Conservation (phyloP, 2,113 vertebrate species). For the Actinemys pallida region DNA sequence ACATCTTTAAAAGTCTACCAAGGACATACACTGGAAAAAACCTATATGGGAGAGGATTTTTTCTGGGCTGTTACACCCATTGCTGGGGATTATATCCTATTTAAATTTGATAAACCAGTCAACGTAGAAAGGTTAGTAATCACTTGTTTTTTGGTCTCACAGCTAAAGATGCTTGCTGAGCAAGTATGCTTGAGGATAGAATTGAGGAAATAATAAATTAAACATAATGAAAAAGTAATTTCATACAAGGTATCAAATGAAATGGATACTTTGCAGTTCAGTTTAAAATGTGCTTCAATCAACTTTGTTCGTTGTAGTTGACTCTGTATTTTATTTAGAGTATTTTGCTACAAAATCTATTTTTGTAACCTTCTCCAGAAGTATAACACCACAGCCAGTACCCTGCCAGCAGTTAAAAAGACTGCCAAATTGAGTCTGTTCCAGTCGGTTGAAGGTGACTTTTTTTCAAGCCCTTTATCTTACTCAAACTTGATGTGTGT, state of each 20-base stretch:
- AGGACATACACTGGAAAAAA: slow-evolving; percentile 96
- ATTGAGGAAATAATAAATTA: background rate
- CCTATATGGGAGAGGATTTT: slow-evolving; percentile 97
- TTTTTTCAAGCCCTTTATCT: background rate
- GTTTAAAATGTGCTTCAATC: background rate
- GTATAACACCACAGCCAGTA: background rate
- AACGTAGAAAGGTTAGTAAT: slow-evolving; percentile 90
- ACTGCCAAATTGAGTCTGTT: background rate
- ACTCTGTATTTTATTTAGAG: background rate
- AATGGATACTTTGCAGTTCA: background rate
- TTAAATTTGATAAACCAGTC: slow-evolving; percentile 96
- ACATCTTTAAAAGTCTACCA: slow-evolving; percentile 99
- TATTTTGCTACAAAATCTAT: background rate
- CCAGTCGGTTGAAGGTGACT: background rate
- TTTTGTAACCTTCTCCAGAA: background rate
- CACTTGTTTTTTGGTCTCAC: background rate
- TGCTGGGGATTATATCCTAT: slow-evolving; percentile 93
- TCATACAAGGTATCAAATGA: fast-evolving
- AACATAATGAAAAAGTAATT: background rate
- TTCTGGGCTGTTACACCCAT: slow-evolving; percentile 97
- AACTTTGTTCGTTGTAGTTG: background rate
- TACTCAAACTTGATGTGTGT: background rate
- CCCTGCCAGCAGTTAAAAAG: background rate
- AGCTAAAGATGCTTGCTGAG: slow-evolving; percentile 3
- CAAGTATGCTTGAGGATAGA: background rate